Base-by-base conservation (phyloP, 2,888 invertebrate species). In the Troilus luridus region DNA sequence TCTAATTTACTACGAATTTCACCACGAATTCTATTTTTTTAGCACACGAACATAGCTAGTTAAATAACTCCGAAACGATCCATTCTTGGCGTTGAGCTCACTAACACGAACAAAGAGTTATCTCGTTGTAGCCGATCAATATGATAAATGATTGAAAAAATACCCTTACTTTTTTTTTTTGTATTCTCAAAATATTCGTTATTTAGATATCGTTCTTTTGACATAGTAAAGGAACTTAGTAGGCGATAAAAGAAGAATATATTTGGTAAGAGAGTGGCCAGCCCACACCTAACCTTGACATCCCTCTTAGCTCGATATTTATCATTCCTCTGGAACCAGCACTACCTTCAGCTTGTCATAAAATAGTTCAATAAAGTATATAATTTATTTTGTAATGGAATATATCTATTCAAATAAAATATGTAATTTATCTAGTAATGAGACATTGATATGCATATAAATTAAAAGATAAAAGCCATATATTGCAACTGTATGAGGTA, bases 201-300 rank as follows among this genome's bases (percentile, higher is more conserved):
- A 1, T 9, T 62, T 12, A 24, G 24, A 24, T 24, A 67, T 5
- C 0, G 3, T 67, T 67, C 14, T 2, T 67, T 24, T 41, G 17
- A 7, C 41, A 41, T 41, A 41, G 6, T 2, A 24, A 27, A 27
- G 24, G 11, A 77, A 77, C 8, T 21, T 19, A 41, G 72, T 8
- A 77, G 27, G 17, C 41, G 2, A 24, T 5, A 7, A 77, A 77
- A 77, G 72, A 77, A 77, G 72, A 77, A 41, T 27, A 0, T 17
- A 41, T 77, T 77, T 77, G 27, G 17, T 21, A 77, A 77, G 72
- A 77, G 67, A 6, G 11, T 1, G 0, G 1, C 27, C 72, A 19
- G n/a, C 72, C 72, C 41, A 77, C 72, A 41, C 7, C 72, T 77
- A 77, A 41, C 72, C 72, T 77, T 77, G 72, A 77, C 72, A 77